A percentile compares a stretch with the other conserved stretches of the same genome.
Evolutionary conservation across 1,140 invertebrate species (phyloP).

Genomic region (Onthophagus taurus): DNA sequence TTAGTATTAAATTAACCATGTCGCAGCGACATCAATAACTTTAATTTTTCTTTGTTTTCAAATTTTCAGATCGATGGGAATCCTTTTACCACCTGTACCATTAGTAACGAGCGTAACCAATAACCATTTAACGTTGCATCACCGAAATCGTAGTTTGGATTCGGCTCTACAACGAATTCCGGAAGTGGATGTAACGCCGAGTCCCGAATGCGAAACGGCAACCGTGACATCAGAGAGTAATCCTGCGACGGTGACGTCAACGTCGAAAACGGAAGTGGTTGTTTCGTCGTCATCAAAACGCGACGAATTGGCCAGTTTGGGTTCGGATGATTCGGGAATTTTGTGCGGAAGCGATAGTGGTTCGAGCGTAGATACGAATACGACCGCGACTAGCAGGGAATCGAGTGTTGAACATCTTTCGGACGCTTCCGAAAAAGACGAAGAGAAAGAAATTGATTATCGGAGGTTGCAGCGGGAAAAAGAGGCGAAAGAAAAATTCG

Average conservation of each 20-base stretch:
- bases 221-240: constrained; percentile 18
- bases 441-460: background rate
- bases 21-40: background rate
- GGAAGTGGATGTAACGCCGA: constrained; percentile 71
- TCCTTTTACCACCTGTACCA: constrained; percentile 60
- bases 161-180: constrained; percentile 78
- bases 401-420: constrained; percentile 63
- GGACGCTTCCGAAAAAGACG: constrained; percentile 35
- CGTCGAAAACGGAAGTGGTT: constrained; percentile 32
- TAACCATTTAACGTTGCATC: constrained; percentile 57
- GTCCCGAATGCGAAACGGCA: constrained; percentile 59
- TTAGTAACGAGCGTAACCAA: constrained; percentile 44
- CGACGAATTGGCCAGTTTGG: constrained; percentile 63
- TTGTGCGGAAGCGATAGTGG: constrained; percentile 60
- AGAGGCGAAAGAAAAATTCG: too few relatives aligned
- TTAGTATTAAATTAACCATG: background rate
- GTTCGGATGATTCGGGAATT: constrained; percentile 79
- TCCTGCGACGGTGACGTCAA: constrained; percentile 13
- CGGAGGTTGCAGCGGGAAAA: constrained; percentile 1
- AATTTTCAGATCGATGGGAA: constrained; percentile 61
- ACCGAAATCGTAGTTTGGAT: constrained; percentile 79
- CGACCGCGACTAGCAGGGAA: constrained; percentile 37
- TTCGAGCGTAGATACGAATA: constrained; percentile 36
- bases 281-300: too few relatives aligned
- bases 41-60: background rate